A percentile compares a stretch with the other conserved stretches of the same genome.
phyloP scores from a whole-genome alignment of 2,113 vertebrate genomes.

The Hyperoodon ampullatus region DNA sequence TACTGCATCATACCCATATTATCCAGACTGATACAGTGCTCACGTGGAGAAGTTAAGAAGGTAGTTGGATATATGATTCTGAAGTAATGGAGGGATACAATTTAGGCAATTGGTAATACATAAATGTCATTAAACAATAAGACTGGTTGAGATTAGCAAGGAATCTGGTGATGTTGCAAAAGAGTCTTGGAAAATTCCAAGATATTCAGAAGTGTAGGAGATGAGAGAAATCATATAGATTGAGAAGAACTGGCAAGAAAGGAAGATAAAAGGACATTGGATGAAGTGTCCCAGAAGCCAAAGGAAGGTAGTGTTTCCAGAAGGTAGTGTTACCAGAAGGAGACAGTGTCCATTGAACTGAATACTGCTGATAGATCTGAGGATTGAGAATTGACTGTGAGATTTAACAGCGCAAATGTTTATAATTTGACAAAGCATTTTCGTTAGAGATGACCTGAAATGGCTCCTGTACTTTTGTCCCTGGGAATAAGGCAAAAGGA shows the following conservation, averaged over 20 bases:
- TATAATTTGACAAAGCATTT: not conserved
- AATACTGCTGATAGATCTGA: not conserved
- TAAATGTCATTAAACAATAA: not conserved
- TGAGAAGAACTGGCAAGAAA: not conserved
- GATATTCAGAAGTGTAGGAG: not conserved
- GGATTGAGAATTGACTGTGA: not conserved
- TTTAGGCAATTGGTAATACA: not conserved
- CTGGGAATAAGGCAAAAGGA: not conserved
- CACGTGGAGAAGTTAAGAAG: not conserved
- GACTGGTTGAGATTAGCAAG: not conserved
- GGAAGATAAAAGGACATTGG: not conserved
- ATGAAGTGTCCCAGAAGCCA: not conserved
- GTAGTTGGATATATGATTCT: not conserved
- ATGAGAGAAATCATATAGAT: not conserved
- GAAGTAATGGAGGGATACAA: not conserved
- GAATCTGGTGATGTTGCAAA: not conserved
- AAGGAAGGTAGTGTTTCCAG: not conserved
- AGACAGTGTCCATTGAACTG: not conserved
- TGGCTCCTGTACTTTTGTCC: not conserved
- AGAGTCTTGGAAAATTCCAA: not conserved
- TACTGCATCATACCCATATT: not conserved
- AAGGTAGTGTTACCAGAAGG: not conserved
- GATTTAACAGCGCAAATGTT: not conserved
- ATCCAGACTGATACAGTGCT: not conserved
- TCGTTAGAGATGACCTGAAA: not conserved